Evolutionary conservation across 2,888 invertebrate species (phyloP).

Genomic region (Acronicta leporina): DNA sequence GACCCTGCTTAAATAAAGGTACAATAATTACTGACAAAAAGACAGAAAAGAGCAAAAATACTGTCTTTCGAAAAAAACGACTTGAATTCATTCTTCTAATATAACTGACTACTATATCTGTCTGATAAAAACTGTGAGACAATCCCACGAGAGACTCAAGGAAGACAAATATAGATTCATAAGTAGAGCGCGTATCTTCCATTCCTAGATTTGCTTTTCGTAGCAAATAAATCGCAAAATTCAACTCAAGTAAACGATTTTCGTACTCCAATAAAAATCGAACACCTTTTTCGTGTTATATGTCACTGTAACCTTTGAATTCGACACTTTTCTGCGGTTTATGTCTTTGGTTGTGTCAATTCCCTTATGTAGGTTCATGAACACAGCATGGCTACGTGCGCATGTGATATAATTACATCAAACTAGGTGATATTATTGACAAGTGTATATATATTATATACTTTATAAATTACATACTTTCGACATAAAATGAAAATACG

Average conservation of each 20-base stretch:
- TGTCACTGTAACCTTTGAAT: slow-evolving; percentile 13
- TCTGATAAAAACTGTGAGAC: background rate
- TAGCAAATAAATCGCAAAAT: slow-evolving; percentile 1
- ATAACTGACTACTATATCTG: background rate
- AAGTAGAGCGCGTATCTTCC: background rate
- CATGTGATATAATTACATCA: background rate
- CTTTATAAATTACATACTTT: too few species aligned
- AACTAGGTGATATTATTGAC: background rate
- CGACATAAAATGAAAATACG: too few species aligned
- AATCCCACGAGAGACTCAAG: background rate
- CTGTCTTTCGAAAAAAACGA: too few species aligned
- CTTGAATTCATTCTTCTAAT: background rate
- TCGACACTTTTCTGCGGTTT: background rate
- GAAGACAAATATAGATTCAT: background rate
- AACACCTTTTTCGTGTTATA: background rate
- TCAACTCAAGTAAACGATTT: slow-evolving; percentile 1
- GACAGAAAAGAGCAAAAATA: too few species aligned
- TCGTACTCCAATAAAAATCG: background rate
- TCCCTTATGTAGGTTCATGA: slow-evolving; percentile 1
- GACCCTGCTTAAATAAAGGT: too few species aligned
- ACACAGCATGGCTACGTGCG: slow-evolving; percentile 1
- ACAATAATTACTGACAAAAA: too few species aligned
- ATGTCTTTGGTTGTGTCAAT: slow-evolving; percentile 4
- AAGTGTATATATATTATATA: background rate
- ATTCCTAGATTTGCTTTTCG: background rate